These are phyloP conservation scores for Chironex yamaguchii DNA, from an alignment of 30 jellyfish, hydroid and myxozoan species.

Conservation along the genomic window DNA sequence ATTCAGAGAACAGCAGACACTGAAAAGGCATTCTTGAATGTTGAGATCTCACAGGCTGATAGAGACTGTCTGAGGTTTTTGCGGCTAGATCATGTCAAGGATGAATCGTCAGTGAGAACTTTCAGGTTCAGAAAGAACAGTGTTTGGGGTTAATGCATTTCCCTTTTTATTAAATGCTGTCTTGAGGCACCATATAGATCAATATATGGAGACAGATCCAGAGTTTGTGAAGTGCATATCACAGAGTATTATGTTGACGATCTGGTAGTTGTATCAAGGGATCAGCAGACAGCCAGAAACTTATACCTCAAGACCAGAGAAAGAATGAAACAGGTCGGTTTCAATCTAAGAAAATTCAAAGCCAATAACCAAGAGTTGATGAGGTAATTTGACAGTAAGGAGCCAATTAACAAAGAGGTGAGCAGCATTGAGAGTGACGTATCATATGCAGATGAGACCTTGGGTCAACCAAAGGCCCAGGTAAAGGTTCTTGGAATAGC, in stretches of 20 bases:
- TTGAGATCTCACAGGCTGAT: not conserved
- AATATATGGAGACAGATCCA: not conserved
- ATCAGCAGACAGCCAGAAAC: not conserved
- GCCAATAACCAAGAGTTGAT: not conserved
- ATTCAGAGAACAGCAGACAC: not conserved
- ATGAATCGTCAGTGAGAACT: not conserved
- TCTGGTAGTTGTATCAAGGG: slow-evolving; percentile 15
- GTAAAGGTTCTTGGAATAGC: not conserved
- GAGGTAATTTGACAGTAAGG: not conserved
- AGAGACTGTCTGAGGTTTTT: not conserved
- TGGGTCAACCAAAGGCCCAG: not conserved
- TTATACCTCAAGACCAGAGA: not conserved
- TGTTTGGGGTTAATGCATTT: not conserved
- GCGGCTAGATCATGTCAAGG: not conserved
- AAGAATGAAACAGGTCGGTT: not conserved
- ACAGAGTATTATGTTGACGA: slow-evolving; percentile 40
- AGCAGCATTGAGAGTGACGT: not conserved
- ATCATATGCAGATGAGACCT: not conserved
- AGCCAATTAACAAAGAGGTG: not conserved
- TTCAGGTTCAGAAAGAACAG: not conserved
- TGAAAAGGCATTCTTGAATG: not conserved
- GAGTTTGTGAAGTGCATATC: not conserved
- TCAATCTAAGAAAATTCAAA: not conserved
- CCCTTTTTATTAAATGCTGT: not conserved
- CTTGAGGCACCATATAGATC: not conserved